Evolutionary conservation across 2,888 invertebrate genomes (phyloP), one percentile per base, ranked within the genome.

Genomic region (Formica aserva): DNA sequence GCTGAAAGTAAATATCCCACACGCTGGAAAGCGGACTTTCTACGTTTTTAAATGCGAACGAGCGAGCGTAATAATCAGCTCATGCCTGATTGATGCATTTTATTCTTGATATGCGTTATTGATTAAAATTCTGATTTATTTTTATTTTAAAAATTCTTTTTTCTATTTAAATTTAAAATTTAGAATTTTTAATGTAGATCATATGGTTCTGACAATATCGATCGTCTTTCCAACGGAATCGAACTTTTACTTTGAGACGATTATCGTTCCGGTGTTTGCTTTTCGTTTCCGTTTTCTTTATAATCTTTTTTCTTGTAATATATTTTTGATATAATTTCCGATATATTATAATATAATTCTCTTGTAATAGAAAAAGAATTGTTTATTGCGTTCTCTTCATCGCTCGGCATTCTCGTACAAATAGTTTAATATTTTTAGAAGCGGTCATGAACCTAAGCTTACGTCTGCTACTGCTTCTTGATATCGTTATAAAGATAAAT

Each of bases 21-120:
- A 65, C 13, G 32, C 13, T 45, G 32, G 74, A 78, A 78, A 78
- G 74, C 13, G 32, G n/a, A 45, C 60, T 60, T 45, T 60, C 57
- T 57, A 57, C 18, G 11, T 66, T 77, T 66, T 45, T 78, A 26
- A 52, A 26, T 67, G 67, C 29, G 35, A n/a, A 3, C 6, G 35
- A 32, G 26, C 35, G 26, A 52, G 18, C 63, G 13, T 13, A 22
- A 29, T 55, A 9, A 41, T 57, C 22, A 8, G 4, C 29, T 32
- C 45, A 52, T n/a, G 18, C 52, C n/a, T 52, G 45, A 48, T 48
- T 6, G 13, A 1, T 6, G 5, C 8, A 22, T 18, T 29, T 41
- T 13, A 8, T 38, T 41, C 1, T 26, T 26, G 5, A 38, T 13
- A 9, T 9, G 15, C 18, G 22, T 18, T 15, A 29, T 57, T 1